Conservation (phyloP, 2,797 vertebrate genomes). For the Lepilemur ruficaudatus region DNA sequence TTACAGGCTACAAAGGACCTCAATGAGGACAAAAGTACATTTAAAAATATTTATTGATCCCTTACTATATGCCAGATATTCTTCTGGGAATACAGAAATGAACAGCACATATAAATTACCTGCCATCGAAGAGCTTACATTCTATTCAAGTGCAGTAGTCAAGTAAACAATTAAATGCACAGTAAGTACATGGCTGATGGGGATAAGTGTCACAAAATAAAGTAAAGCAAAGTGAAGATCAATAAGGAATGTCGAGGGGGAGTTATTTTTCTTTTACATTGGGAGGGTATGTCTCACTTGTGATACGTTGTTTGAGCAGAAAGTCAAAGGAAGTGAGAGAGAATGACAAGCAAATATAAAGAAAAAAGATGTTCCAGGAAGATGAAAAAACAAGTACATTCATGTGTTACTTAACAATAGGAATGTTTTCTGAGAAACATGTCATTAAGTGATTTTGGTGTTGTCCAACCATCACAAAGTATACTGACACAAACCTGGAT, state of each 20-base stretch:
- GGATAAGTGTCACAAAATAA: not conserved
- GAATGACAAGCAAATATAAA: not conserved
- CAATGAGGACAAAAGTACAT: not conserved
- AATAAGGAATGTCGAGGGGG: accelerated
- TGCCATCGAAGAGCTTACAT: not conserved
- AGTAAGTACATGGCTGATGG: not conserved
- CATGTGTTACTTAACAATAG: too few species aligned
- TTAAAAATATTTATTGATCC: not conserved
- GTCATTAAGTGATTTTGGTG: not conserved
- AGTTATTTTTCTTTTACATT: not conserved
- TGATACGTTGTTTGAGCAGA: not conserved
- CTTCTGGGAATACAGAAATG: not conserved
- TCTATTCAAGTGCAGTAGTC: not conserved
- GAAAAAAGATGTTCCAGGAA: not conserved
- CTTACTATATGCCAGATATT: not conserved
- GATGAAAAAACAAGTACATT: not conserved
- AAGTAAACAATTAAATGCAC: not conserved
- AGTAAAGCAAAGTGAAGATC: not conserved
- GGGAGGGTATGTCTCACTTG: not conserved
- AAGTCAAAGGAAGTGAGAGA: not conserved
- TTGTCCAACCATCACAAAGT: not conserved
- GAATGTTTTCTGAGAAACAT: not conserved
- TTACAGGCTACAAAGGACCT: not conserved
- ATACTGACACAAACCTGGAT: not conserved
- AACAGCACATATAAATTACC: not conserved